These are phyloP conservation scores for Xiphophorus couchianus DNA, from an alignment of 2,113 vertebrate species.

Conservation along the genomic window DNA sequence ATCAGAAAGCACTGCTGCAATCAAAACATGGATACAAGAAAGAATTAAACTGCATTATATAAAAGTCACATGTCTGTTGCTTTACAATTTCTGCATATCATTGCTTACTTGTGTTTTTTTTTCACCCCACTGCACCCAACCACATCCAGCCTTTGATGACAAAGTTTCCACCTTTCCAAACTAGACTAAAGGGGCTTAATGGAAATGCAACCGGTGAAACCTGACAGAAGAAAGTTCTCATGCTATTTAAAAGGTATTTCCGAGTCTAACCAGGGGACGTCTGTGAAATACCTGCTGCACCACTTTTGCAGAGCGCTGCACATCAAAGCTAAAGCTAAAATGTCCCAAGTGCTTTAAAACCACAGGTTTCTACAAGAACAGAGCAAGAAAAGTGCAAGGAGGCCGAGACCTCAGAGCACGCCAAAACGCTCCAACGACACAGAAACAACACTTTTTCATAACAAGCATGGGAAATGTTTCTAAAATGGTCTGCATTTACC, in stretches of 20 bases:
- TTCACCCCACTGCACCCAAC: background rate
- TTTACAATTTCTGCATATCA: background rate
- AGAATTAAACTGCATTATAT: background rate
- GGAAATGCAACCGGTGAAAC: background rate
- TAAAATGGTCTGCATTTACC: background rate
- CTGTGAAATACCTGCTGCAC: slow-evolving; percentile 19
- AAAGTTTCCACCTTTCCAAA: background rate
- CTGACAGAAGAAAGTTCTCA: background rate
- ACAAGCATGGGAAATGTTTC: background rate
- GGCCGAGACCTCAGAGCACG: background rate
- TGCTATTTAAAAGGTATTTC: slow-evolving; percentile 8
- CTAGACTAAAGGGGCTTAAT: background rate
- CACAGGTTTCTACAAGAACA: slow-evolving; percentile 20
- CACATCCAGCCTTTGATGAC: background rate
- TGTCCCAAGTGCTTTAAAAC: slow-evolving; percentile 30
- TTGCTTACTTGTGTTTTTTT: background rate
- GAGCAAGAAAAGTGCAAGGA: slow-evolving; percentile 8
- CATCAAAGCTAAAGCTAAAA: slow-evolving; percentile 41
- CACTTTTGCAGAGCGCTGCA: slow-evolving; percentile 39
- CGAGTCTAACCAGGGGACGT: slow-evolving; percentile 10
- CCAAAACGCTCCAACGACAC: background rate
- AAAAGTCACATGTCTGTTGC: background rate
- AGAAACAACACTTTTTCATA: background rate
- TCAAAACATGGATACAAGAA: background rate
- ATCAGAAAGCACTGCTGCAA: background rate